These are phyloP conservation scores for Smutsia gigantea DNA, from an alignment of 2,797 vertebrate genomes.

Conservation along the genomic window DNA sequence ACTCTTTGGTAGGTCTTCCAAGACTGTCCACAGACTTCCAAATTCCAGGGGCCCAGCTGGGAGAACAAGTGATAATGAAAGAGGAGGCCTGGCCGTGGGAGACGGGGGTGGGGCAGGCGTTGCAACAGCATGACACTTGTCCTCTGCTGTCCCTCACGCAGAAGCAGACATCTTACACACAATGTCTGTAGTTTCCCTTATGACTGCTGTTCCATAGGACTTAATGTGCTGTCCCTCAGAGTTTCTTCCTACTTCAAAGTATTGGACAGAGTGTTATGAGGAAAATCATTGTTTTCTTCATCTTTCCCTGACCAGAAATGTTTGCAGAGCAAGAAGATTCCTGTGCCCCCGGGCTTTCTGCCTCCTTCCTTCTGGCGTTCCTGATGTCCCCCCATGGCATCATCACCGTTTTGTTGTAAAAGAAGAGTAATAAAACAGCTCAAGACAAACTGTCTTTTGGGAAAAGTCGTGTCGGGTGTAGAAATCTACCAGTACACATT, in stretches of 20 bases:
- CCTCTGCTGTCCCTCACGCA: rapidly evolving
- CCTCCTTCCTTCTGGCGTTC: conserved; percentile 91
- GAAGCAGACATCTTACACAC: background rate
- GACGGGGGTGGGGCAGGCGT: too few species aligned
- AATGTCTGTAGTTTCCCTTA: too few species aligned
- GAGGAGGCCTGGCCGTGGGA: too few species aligned
- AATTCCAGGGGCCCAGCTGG: too few species aligned
- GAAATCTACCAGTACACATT: background rate
- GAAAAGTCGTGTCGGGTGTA: conserved; percentile 16
- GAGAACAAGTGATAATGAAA: too few species aligned
- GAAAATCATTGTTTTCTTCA: conserved; percentile 58
- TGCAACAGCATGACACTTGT: rapidly evolving
- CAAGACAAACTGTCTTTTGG: background rate
- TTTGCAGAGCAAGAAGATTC: conserved; percentile 89
- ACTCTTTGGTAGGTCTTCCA: too few species aligned
- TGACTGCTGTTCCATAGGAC: background rate
- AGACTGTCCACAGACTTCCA: too few species aligned
- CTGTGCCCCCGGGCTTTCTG: conserved; percentile 91
- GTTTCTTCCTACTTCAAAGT: background rate
- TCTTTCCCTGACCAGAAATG: conserved; percentile 87
- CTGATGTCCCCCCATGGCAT: conserved; percentile 76
- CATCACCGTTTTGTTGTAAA: background rate
- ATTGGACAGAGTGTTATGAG: background rate
- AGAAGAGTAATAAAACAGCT: conserved; percentile 56
- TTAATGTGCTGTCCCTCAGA: background rate